phyloP scores from a whole-genome alignment of 2,888 invertebrate genomes.

The Erebia palarica region DNA sequence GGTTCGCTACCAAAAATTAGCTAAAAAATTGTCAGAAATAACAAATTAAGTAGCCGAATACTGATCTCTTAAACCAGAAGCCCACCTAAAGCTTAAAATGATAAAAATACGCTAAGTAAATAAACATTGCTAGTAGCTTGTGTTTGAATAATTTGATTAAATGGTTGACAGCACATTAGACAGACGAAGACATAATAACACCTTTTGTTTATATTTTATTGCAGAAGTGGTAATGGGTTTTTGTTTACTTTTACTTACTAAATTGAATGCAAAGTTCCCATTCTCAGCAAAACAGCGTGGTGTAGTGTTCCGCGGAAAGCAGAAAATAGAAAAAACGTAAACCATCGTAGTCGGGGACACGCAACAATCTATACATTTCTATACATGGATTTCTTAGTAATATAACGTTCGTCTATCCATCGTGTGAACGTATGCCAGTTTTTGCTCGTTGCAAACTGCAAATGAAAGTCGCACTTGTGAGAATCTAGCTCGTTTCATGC shows the following conservation, averaged over 20 bases:
- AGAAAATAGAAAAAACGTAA: constrained; percentile 48
- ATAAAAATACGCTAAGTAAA: too few relatives aligned
- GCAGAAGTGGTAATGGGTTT: constrained; percentile 20
- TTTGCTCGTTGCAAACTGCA: constrained; percentile 69
- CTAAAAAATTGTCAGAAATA: too few relatives aligned
- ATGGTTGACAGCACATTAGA: neutral
- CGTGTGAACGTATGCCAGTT: constrained; percentile 75
- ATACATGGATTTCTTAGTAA: constrained; percentile 45
- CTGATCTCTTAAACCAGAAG: too few relatives aligned
- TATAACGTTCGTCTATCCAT: constrained; percentile 54
- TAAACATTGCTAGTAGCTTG: too few relatives aligned
- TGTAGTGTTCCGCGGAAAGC: constrained; percentile 61
- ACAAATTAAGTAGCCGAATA: too few relatives aligned
- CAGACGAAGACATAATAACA: neutral
- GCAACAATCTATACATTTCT: constrained; percentile 14
- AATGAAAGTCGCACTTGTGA: constrained; percentile 80
- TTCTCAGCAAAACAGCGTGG: constrained; percentile 50
- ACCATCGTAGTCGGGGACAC: constrained; percentile 24
- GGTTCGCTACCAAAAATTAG: too few relatives aligned
- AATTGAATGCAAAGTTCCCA: constrained; percentile 43
- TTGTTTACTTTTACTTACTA: constrained; percentile 40
- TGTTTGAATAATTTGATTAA: too few relatives aligned
- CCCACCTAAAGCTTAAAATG: too few relatives aligned
- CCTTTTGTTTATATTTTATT: neutral
- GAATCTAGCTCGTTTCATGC: constrained; percentile 64